Base-by-base conservation (phyloP, 2,797 vertebrate genomes). In the Gymnothorax javanicus region DNA sequence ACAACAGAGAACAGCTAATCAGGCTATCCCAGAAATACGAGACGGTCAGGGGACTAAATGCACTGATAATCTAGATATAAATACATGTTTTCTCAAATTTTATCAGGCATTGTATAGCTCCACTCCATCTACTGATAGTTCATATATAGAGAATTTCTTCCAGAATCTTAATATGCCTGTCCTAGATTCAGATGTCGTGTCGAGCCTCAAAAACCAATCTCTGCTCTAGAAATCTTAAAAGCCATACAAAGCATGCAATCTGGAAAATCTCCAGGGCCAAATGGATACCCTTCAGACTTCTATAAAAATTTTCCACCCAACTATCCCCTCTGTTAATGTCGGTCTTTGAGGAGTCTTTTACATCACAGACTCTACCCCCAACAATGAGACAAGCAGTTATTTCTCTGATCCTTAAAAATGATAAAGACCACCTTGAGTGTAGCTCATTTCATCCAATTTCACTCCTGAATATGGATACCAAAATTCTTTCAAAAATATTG, bases 241-340 rank as follows among this genome's bases (percentile, higher is more conserved):
- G 56, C 56, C 4, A 87, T 85, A 60, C 79, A 9, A 33, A 60
- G 12, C 43, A 85, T 87, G 85, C 87, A 84, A 67, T 57, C 69
- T 8, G 73, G 82, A 52, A 86, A 82, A 4, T 87, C 71, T 27
- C 85, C 84, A 33, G 88, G 85, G 15, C 84, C 82, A 9, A 81
- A 87, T 23, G 60, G 86, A n/a, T 87, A 79, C 33, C 86, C 58
- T 13, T 69, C 84, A 6, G 84, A 89, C 60, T 89, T 89, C 71
- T 87, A 2, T 71, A 69, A 82, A 86, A 4, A 84, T 13, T 81
- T 82, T 73, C 84, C 59, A 82, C 81, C 1, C 15, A 23, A 86
- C 69, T 43, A 43, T 82, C 69, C n/a, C 86, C 84, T 58, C 52
- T 90, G 50, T 60, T 88, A 0, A 20, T 88, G 17, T 81, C 83